phyloP scores from a whole-genome alignment of 2,888 invertebrate species.

The Carterocephalus palaemon region DNA sequence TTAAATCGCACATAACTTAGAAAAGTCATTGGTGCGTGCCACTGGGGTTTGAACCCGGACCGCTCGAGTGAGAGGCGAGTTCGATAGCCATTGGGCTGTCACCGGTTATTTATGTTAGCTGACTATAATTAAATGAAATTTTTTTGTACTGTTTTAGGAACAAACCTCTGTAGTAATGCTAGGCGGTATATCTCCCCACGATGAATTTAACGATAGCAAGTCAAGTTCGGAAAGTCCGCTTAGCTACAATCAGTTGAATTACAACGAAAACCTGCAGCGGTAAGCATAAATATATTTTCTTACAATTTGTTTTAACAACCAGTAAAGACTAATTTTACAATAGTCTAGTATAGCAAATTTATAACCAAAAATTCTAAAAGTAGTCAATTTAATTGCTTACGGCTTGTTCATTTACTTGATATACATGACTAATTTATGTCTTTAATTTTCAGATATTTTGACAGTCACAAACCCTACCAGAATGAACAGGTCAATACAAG shows the following conservation, averaged over 20 bases:
- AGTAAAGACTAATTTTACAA: conserved; percentile 6
- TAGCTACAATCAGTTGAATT: conserved; percentile 91
- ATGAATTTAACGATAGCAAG: conserved; percentile 88
- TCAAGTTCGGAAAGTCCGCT: conserved; percentile 88
- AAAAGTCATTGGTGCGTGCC: too few species aligned
- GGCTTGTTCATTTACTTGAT: too few species aligned
- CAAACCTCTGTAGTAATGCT: conserved; percentile 89
- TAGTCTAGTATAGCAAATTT: neutral
- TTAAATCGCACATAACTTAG: too few species aligned
- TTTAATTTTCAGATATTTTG: conserved; percentile 33
- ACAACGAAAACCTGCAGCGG: conserved; percentile 88
- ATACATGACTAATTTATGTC: conserved; percentile 1
- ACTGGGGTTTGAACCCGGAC: too few species aligned
- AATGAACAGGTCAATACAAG: conserved; percentile 8
- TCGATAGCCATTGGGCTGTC: too few species aligned
- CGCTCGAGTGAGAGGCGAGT: too few species aligned
- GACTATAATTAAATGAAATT: neutral
- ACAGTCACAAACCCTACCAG: conserved; percentile 29
- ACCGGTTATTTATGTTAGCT: too few species aligned
- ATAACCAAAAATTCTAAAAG: neutral
- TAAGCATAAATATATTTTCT: conserved; percentile 38
- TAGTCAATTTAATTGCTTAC: conserved; percentile 1
- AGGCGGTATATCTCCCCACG: conserved; percentile 91
- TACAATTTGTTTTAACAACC: conserved; percentile 1
- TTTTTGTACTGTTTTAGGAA: conserved; percentile 71